Percentiles rank a stretch among this genome's conserved stretches.
phyloP scores from a whole-genome alignment of 2,113 vertebrate species.

The Caranx melampygus region DNA sequence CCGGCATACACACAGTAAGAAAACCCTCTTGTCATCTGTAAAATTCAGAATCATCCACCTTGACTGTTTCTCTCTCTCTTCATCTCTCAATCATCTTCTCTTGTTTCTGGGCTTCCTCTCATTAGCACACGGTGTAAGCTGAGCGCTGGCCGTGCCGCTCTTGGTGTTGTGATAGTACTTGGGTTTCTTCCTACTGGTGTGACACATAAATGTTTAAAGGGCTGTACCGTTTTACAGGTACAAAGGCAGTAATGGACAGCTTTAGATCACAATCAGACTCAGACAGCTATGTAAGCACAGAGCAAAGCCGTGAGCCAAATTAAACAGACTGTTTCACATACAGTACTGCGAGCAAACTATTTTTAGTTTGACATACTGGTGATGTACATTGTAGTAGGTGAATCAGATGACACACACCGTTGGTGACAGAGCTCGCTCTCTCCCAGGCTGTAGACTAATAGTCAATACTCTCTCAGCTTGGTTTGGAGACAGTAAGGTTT shows the following conservation, averaged over 20 bases:
- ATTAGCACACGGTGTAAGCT: constrained; percentile 44
- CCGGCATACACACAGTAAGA: constrained; percentile 93
- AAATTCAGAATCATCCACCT: constrained; percentile 19
- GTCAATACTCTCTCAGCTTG: not conserved
- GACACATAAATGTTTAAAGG: constrained; percentile 69
- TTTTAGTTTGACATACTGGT: not conserved
- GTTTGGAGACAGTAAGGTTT: constrained; percentile 1
- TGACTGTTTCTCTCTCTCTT: not conserved
- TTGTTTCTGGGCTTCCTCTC: constrained; percentile 24
- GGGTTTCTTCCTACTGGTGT: constrained; percentile 46
- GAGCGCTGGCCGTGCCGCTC: constrained; percentile 9
- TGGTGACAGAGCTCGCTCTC: not conserved
- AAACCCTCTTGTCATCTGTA: not conserved
- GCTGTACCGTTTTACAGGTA: constrained; percentile 43
- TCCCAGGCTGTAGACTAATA: not conserved
- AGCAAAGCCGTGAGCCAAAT: constrained; percentile 37
- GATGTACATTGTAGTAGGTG: constrained; percentile 14
- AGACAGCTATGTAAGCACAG: constrained; percentile 31
- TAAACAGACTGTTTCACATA: constrained; percentile 19
- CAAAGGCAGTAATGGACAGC: constrained; percentile 36
- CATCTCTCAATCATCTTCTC: constrained; percentile 7
- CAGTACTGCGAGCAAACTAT: not conserved
- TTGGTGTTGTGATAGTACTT: constrained; percentile 12
- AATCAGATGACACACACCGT: not conserved
- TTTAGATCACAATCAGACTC: constrained; percentile 63